Evolutionary conservation across 2,888 invertebrate species (phyloP), one percentile per base, ranked within the genome.

Genomic region (Schrankia costaestrigalis): DNA sequence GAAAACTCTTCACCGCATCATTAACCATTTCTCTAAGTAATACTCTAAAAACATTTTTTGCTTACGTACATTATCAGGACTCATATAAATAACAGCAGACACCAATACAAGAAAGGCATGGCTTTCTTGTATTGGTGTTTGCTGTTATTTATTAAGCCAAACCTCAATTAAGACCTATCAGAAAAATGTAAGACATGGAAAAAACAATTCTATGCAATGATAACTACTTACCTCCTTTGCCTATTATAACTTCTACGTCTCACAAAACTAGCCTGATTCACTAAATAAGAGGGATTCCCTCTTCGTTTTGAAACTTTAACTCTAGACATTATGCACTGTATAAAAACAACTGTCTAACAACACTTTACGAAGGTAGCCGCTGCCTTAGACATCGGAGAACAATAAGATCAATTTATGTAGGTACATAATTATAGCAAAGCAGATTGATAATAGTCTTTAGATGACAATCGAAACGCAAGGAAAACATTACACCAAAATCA

Each of bases 201-300:
- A 10, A n/a, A 1, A 10, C 2, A n/a, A n/a, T n/a, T n/a, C 22
- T 22, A n/a, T n/a, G 10, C 4, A 22, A 22, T 10, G 10, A 22
- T 23, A 31, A 23, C 6, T 4, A 17, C 17, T 38, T 56, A 68
- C 67, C 68, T 69, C 51, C 47, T 59, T 19, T 34, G 31, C 39
- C 44, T 61, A 17, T n/a, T n/a, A n/a, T 46, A 55, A 41, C 56
- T 60, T 41, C 56, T 69, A 32, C 68, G 68, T 32, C 56, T 56
- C 21, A 54, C 35, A n/a, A 60, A 35, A 24, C 41, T 37, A 11
- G 58, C 56, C 17, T 56, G 60, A 11, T 53, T 45, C 25, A 68
- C 61, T 22, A 57, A 41, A 27, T 48, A 63, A 14, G 53, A 46
- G 0, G 63, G 54, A 26, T 49, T 41, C 26, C 35, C 36, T 14